phyloP scores from a whole-genome alignment of 2,113 vertebrate species.

The Laticauda laticaudata region DNA sequence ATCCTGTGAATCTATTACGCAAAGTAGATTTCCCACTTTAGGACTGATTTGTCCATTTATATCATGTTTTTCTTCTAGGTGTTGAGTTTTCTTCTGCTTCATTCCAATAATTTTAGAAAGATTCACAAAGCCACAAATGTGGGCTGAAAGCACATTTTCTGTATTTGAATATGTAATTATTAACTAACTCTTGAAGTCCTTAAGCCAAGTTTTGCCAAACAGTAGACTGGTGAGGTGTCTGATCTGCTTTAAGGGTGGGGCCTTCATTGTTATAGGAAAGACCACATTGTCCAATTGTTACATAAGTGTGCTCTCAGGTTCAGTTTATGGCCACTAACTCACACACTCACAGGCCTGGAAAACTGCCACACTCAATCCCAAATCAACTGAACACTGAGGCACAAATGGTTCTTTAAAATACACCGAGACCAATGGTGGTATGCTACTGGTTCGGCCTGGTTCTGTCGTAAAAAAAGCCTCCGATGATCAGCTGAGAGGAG shows the following conservation, averaged over 20 bases:
- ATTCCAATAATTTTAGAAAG: background rate
- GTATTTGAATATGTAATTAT: background rate
- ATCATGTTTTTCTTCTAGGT: background rate
- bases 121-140: background rate
- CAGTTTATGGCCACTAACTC: too few species aligned
- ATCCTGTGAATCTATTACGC: background rate
- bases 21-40: background rate
- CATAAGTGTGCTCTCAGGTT: too few species aligned
- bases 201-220: background rate
- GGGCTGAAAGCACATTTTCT: background rate
- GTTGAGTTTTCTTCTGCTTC: background rate
- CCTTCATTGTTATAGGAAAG: background rate
- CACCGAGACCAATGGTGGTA: too few species aligned
- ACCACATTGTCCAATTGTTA: background rate
- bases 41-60: background rate
- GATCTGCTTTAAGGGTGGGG: background rate
- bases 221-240: background rate
- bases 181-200: background rate
- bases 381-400: too few species aligned
- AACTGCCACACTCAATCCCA: too few species aligned
- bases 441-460: too few species aligned
- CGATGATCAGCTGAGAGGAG: too few species aligned
- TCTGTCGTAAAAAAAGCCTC: too few species aligned
- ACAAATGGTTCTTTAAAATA: too few species aligned
- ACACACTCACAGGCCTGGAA: too few species aligned